Conservation (phyloP, 2,888 invertebrate species). For the Campoplex capitator region DNA sequence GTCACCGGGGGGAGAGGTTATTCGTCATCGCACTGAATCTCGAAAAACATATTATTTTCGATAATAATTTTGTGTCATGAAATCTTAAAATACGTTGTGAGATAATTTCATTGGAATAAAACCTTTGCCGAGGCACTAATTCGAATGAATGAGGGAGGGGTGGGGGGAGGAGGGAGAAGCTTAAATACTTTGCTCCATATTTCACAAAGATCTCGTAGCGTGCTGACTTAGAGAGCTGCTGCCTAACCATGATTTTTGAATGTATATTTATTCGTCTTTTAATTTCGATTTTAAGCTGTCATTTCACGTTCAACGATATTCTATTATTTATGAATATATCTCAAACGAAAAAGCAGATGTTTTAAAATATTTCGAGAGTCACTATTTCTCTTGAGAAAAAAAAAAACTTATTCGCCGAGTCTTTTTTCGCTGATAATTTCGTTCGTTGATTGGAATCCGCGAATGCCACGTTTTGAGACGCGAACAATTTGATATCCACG, state of each 20-base stretch:
- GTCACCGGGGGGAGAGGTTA: neutral
- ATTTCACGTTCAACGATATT: no score
- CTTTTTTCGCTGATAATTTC: neutral
- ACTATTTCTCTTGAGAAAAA: neutral
- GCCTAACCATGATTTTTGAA: neutral
- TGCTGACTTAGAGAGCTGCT: neutral
- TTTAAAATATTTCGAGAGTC: neutral
- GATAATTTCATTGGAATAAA: slow-evolving; percentile 6
- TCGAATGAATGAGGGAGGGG: neutral
- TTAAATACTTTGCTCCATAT: neutral
- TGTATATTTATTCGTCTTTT: neutral
- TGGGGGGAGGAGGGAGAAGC: neutral
- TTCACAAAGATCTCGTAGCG: neutral
- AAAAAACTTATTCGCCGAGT: neutral
- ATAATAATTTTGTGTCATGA: slow-evolving; percentile 40
- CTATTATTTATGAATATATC: neutral
- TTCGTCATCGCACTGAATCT: slow-evolving; percentile 42
- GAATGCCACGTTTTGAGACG: neutral
- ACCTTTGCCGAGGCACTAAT: neutral
- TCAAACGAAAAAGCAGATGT: neutral
- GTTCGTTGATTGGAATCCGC: neutral
- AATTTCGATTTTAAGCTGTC: neutral
- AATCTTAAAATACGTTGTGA: neutral
- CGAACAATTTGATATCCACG: neutral
- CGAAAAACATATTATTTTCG: slow-evolving; percentile 26